Evolutionary conservation across 2,113 vertebrate genomes (phyloP).

Genomic region (Gobiocypris rarus): DNA sequence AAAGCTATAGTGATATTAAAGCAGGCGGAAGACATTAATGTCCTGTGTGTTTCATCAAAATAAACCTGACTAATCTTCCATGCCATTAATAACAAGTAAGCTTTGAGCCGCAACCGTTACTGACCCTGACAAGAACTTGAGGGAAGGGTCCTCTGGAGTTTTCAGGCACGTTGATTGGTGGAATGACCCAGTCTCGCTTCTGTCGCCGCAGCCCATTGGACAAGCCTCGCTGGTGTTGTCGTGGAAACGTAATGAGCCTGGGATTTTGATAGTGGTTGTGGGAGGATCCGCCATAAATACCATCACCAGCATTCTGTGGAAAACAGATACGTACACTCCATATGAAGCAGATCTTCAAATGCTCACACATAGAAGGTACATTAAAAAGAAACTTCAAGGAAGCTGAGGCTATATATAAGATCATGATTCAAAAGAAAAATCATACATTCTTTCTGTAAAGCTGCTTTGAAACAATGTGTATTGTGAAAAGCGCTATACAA

Average conservation of each 20-base stretch:
- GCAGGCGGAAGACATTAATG: neutral
- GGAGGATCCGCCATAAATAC: slow-evolving; percentile 65
- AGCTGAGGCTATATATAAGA: neutral
- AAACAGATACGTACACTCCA: slow-evolving; percentile 23
- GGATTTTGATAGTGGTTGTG: slow-evolving; percentile 77
- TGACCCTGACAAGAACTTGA: slow-evolving; percentile 94
- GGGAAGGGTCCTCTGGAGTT: slow-evolving; percentile 97
- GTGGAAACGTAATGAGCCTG: slow-evolving; percentile 79
- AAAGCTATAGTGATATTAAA: neutral
- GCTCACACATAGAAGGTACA: neutral
- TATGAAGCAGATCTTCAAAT: neutral
- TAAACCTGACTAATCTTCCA: neutral
- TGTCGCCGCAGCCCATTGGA: slow-evolving; percentile 85
- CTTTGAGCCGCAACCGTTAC: slow-evolving; percentile 63
- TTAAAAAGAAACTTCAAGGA: neutral
- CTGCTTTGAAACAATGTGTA: too few species aligned
- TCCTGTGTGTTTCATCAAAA: neutral
- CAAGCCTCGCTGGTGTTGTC: slow-evolving; percentile 74
- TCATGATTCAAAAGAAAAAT: neutral
- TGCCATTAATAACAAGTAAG: neutral
- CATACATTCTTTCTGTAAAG: too few species aligned
- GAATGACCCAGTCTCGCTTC: slow-evolving; percentile 99
- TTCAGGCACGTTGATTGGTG: slow-evolving; percentile 96
- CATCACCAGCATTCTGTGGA: slow-evolving; percentile 70
- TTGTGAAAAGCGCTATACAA: too few species aligned